Evolutionary conservation across 1,140 invertebrate genomes (phyloP).

Genomic region (Nebria ingens): DNA sequence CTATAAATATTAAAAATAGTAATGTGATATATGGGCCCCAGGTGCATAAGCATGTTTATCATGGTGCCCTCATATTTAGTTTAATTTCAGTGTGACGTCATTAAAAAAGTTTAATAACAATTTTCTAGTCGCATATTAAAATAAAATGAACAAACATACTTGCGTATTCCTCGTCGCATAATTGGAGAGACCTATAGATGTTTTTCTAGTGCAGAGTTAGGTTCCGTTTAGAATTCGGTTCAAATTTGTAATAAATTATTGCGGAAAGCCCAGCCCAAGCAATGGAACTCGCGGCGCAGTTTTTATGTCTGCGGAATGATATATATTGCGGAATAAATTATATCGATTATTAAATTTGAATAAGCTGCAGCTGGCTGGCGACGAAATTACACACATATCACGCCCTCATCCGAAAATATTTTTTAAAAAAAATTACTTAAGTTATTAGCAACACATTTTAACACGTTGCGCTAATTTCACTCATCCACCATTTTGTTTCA

Average conservation of each 20-base stretch:
- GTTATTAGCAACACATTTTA: too few relatives aligned
- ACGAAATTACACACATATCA: too few relatives aligned
- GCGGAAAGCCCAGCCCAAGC: background rate
- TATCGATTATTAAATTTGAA: conserved; percentile 10
- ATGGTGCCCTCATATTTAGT: background rate
- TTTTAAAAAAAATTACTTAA: too few relatives aligned
- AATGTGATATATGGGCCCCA: too few relatives aligned
- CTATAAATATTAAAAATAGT: too few relatives aligned
- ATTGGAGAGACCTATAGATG: background rate
- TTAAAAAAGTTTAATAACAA: too few relatives aligned
- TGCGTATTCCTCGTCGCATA: background rate
- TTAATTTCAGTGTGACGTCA: background rate
- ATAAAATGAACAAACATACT: too few relatives aligned
- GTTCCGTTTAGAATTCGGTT: background rate
- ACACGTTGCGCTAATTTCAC: too few relatives aligned
- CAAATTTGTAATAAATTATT: conserved; percentile 7
- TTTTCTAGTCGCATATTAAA: too few relatives aligned
- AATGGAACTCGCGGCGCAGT: too few relatives aligned
- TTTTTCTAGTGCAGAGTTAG: background rate
- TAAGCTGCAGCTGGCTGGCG: background rate
- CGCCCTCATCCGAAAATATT: too few relatives aligned
- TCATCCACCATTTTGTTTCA: too few relatives aligned
- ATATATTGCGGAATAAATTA: conserved; percentile 7
- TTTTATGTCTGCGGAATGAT: conserved; percentile 1
- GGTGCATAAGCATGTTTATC: background rate